Base-by-base conservation (phyloP, 2,888 invertebrate genomes). In the Microplitis manilae region DNA sequence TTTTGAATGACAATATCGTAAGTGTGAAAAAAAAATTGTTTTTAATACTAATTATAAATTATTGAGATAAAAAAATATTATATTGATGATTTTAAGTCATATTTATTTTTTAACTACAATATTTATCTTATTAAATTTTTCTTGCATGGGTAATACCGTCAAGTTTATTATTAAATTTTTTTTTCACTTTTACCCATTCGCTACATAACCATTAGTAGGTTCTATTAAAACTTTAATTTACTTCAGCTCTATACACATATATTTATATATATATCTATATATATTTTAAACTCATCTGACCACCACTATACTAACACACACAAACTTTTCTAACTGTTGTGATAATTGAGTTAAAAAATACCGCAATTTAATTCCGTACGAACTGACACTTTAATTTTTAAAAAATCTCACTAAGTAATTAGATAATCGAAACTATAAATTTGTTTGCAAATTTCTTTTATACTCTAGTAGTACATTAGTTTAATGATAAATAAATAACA, bases 171-270 rank as follows among this genome's bases (percentile, higher is more conserved):
- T 50, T 13, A 50, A 50, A 8, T 13, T 50, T 50, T 50, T 50
- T 50, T 50, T 50, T 50, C 8, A 50, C 8, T 13, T 50, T 13
- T 13, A 13, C 9, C 8, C 13, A 50, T 13, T 30, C 9, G 50
- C 50, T 50, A 50, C 50, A 50, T 13, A 50, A 13, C 50, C 50
- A 50, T 50, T 50, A 50, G 50, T 65, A 30, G 30, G 30, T 20
- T 20, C 65, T 20, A 65, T 65, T 65, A 65, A 65, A 65, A 65
- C 65, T 65, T 65, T 65, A 65, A 65, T 65, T 65, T 30, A 65
- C 65, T 65, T 30, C 30, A 13, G 65, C 9, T 20, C 5, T 13
- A 65, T 65, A 38, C 20, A 30, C 65, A 65, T 30, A 30, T 30
- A 30, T 30, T 4, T n/a, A n/a, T 20, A 20, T 20, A 20, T 20